These are phyloP conservation scores for Horisme vitalbata DNA, from an alignment of 2,888 invertebrate genomes.

Conservation along the genomic window DNA sequence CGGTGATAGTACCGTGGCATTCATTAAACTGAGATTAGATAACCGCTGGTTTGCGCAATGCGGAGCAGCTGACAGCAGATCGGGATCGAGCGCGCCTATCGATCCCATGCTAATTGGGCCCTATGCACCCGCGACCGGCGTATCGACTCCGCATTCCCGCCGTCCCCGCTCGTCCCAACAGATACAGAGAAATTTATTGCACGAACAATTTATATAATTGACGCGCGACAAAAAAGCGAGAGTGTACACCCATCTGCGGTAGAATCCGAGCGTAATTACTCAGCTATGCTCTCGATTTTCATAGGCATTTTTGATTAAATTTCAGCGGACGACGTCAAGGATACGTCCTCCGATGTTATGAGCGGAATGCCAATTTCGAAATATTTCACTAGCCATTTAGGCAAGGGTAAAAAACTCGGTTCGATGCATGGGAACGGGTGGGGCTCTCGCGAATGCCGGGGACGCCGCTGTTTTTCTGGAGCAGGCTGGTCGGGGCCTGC, in stretches of 20 bases:
- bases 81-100: slow-evolving; percentile 76
- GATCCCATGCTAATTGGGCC: slow-evolving; percentile 81
- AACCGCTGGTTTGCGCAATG: slow-evolving; percentile 67
- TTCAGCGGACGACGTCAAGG: slow-evolving; percentile 59
- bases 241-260: slow-evolving; percentile 70
- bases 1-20: slow-evolving; percentile 62
- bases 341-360: slow-evolving; percentile 77
- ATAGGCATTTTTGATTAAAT: slow-evolving; percentile 72
- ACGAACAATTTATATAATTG: slow-evolving; percentile 82
- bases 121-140: slow-evolving; percentile 58
- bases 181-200: slow-evolving; percentile 82
- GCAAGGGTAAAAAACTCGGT: slow-evolving; percentile 58
- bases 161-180: slow-evolving; percentile 65
- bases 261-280: slow-evolving; percentile 72
- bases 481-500: slow-evolving; percentile 35
- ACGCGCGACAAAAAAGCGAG: slow-evolving; percentile 78
- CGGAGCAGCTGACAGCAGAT: slow-evolving; percentile 70
- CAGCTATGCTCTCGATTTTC: slow-evolving; percentile 58
- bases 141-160: slow-evolving; percentile 68
- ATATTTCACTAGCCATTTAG: slow-evolving; percentile 78
- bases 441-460: slow-evolving; percentile 62
- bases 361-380: slow-evolving; percentile 79
- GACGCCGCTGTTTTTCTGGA: slow-evolving; percentile 65
- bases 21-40: slow-evolving; percentile 78
- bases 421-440: slow-evolving; percentile 65